A percentile compares a stretch with the other conserved stretches of the same genome.
Evolutionary conservation across 1,140 invertebrate genomes (phyloP).

Genomic region (Neodiprion pinetum): DNA sequence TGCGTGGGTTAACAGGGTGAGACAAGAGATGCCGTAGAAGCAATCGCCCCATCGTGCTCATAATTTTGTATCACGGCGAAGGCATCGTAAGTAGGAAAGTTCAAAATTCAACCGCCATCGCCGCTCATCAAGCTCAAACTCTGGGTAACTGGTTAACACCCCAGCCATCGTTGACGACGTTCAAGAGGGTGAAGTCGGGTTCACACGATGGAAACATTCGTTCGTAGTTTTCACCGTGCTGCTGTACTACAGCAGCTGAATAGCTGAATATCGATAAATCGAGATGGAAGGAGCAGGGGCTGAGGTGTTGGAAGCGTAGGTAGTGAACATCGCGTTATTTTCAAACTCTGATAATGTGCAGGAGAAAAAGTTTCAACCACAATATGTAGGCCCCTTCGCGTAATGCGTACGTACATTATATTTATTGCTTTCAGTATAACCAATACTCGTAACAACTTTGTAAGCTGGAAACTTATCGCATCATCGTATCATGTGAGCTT

Average conservation of each 20-base stretch:
- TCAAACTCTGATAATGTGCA: no score
- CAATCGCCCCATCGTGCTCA: constrained; percentile 4
- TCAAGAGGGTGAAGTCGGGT: not conserved
- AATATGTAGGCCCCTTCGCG: no score
- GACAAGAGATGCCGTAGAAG: constrained; percentile 4
- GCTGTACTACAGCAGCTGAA: no score
- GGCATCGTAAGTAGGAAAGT: not conserved
- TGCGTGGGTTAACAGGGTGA: not conserved
- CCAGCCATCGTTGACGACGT: not conserved
- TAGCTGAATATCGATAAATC: no score
- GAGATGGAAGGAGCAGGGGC: no score
- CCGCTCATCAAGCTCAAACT: constrained; percentile 5
- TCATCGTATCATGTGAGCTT: not conserved
- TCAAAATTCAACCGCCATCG: constrained; percentile 1
- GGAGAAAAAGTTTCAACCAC: no score
- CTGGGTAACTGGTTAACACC: constrained; percentile 6
- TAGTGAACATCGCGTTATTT: not conserved
- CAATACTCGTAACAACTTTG: not conserved
- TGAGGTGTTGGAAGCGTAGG: no score
- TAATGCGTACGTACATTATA: no score
- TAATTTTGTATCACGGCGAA: constrained; percentile 7
- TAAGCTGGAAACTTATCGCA: not conserved
- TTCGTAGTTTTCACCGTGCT: no score
- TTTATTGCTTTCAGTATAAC: no score
- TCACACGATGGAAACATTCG: not conserved